Evolutionary conservation across 1,140 invertebrate genomes (phyloP), one percentile per base, ranked within the genome.

Genomic region (Tetragonula clypearis): DNA sequence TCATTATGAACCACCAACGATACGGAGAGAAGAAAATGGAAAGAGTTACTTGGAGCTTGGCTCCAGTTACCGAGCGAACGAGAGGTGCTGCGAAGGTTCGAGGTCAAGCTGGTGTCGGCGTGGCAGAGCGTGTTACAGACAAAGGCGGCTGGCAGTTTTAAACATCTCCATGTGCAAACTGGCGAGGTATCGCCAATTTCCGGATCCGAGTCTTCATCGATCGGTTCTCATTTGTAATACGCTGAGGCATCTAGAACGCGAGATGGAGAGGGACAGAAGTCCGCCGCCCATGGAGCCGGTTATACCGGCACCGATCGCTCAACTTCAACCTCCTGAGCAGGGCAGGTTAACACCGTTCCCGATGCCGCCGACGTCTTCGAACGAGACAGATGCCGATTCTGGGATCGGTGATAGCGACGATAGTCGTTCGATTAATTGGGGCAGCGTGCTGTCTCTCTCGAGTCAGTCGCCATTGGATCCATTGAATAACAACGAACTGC

Each of bases 181-280:
- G 82, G 97, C 97, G 86, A 96, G 97, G 90, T 98, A 98, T 90
- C 96, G 98, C 35, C 98, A 98, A 94, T 98, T 97, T 85, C 97
- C 97, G 5, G 98, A 99, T 93, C 98, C 98, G 23, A 98, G 97
- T 82, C 95, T 99, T n/a, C 96, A 98, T 79, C 96, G 98, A 66
- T 99, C 98, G 11, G 98, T 99, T 87, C 96, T 99, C 66, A 98
- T 99, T 88, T 98, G 98, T 95, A 99, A 99, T 93, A 99, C 98
- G 15, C 94, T 99, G 75, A 97, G 98, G 92, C 96, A 97, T 90
- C 97, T 99, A 87, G 98, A 99, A 95, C 96, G 97, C 53, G 98
- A 99, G 94, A 97, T 99, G 96, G 97, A 98, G 93, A 96, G 96
- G 66, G 98, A 98, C 90, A 86, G 94, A 60, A 93, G 95, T 89